phyloP scores from a whole-genome alignment of 2,888 invertebrate species.

The Hirtodrosophila cameraria region DNA sequence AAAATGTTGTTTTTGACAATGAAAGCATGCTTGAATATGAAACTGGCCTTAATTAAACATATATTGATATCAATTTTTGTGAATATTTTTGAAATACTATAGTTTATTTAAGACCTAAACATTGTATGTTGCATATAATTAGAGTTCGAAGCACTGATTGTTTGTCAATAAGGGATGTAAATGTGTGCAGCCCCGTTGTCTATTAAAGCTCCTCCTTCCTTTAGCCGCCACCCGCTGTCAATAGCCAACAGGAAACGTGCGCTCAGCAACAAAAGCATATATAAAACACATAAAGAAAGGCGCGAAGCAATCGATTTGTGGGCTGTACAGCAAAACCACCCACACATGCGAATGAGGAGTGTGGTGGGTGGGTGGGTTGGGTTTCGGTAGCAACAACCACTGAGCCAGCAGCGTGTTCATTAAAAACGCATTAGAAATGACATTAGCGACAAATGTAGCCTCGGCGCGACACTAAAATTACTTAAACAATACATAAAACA shows the following conservation, averaged over 20 bases:
- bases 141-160: conserved; percentile 1
- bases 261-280: conserved; percentile 50
- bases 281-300: conserved; percentile 38
- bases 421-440: conserved; percentile 81
- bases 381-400: too few relatives aligned
- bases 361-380: background rate
- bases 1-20: too few relatives aligned
- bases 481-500: conserved; percentile 67
- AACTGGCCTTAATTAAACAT: too few relatives aligned
- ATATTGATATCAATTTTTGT: too few relatives aligned
- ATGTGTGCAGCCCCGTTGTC: conserved; percentile 14
- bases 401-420: conserved; percentile 57
- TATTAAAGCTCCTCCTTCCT: conserved; percentile 9
- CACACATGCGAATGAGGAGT: conserved; percentile 10
- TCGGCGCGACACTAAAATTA: conserved; percentile 62
- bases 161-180: conserved; percentile 24
- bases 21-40: too few relatives aligned
- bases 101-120: too few relatives aligned
- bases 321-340: conserved; percentile 30
- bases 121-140: too few relatives aligned
- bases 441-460: conserved; percentile 74
- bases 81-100: too few relatives aligned
- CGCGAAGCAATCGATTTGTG: conserved; percentile 81
- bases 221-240: conserved; percentile 1
- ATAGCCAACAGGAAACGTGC: conserved; percentile 68